These are phyloP conservation scores for Pandion haliaetus DNA, from an alignment of 2,113 vertebrate species.

Conservation along the genomic window DNA sequence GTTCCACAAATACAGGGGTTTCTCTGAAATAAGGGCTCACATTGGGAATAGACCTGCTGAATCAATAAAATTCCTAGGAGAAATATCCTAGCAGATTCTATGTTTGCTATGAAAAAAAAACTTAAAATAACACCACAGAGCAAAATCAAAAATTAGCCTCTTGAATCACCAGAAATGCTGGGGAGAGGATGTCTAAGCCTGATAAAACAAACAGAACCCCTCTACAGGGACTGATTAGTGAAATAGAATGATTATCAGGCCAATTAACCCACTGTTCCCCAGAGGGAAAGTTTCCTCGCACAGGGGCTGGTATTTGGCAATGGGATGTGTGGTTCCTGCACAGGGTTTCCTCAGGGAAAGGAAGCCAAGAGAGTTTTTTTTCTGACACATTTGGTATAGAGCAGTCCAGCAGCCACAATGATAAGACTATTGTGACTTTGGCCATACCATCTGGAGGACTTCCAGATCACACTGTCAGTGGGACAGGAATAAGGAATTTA, in stretches of 20 bases:
- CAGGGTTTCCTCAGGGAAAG: not conserved
- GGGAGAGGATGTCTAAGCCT: not conserved
- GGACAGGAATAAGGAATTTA: not conserved
- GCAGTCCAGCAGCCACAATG: not conserved
- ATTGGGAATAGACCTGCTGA: conserved; percentile 17
- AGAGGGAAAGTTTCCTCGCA: not conserved
- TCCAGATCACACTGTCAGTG: not conserved
- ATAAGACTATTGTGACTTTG: not conserved
- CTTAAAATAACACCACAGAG: not conserved
- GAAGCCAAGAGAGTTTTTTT: not conserved
- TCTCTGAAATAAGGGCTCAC: not conserved
- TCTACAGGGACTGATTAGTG: conserved; percentile 56
- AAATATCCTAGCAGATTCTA: not conserved
- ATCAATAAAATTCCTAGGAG: conserved; percentile 26
- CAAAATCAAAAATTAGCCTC: conserved; percentile 12
- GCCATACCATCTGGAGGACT: not conserved
- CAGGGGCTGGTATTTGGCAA: not conserved
- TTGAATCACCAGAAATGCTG: not conserved
- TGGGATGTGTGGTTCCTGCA: not conserved
- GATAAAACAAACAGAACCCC: conserved; percentile 34
- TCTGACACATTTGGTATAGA: not conserved
- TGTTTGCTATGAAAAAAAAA: not conserved
- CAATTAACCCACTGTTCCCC: conserved; percentile 49
- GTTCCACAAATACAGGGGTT: not conserved
- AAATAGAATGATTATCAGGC: conserved; percentile 32